phyloP scores from a whole-genome alignment of 2,113 vertebrate species.

The Gymnogyps californianus region DNA sequence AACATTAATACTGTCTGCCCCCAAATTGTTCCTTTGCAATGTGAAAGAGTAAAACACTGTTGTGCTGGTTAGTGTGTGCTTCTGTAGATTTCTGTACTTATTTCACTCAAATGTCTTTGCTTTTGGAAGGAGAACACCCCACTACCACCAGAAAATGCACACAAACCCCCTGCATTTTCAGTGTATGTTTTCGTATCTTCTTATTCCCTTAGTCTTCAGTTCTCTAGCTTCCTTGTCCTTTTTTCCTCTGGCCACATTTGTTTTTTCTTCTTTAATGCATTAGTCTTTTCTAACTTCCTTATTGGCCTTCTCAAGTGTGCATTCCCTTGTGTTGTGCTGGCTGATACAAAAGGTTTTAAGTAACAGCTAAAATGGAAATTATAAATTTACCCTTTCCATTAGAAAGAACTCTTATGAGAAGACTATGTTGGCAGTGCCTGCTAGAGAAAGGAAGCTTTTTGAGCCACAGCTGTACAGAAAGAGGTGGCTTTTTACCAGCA shows the following conservation, averaged over 20 bases:
- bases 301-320: background rate
- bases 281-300: background rate
- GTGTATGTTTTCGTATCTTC: background rate
- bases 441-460: background rate
- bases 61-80: background rate
- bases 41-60: background rate
- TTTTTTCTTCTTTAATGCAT: background rate
- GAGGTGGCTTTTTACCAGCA: background rate
- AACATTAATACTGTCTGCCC: background rate
- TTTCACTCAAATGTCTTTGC: background rate
- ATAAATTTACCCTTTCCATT: background rate
- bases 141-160: background rate
- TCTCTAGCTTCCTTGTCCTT: background rate
- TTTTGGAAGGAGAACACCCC: background rate
- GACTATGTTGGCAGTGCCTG: background rate
- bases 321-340: background rate
- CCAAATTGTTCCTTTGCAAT: background rate
- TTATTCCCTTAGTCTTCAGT: background rate
- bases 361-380: background rate
- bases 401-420: background rate
- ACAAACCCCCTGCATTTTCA: background rate
- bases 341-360: background rate
- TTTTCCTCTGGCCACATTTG: background rate
- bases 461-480: background rate
- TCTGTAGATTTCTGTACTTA: background rate